Base-by-base conservation (phyloP, 2,888 invertebrate species). In the Cryptocephalus primarius region DNA sequence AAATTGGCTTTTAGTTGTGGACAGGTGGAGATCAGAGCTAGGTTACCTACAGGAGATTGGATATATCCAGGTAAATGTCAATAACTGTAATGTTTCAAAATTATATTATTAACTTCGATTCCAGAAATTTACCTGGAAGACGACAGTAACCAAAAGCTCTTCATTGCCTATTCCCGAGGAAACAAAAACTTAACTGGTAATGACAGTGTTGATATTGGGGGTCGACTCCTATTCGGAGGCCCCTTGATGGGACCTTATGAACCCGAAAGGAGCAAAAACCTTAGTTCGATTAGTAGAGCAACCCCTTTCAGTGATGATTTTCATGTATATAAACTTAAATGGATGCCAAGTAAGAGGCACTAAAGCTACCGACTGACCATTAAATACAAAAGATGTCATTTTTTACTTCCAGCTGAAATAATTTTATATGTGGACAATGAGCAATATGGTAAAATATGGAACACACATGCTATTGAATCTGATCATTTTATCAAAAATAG, bases 241-340 rank as follows among this genome's bases (percentile, higher is more conserved):
- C 72, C 74, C 0, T 62, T 75, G 9, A 62, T 73, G 60, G 65
- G 68, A 48, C 36, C 48, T 2, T 56, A 62, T 3, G 65, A 59
- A 52, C 54, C 53, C 9, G 12, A 41, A 39, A 40, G 49, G 39
- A 53, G 55, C 40, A 39, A 40, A 14, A 50, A 54, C 47, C 47
- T 60, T 32, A 46, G 47, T 38, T 49, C 55, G 2, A 44, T 44
- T 32, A 33, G 13, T 8, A 34, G 34, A 9, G 31, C 12, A 2
- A 52, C 45, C 1, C 53, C 62, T 1, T 78, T 79, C 76, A 76
- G 78, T 9, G 70, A 77, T 4, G 72, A 74, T 9, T 83, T 77
- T 63, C 86, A 87, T 56, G 69, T 69, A 1, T 88, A 79, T 61
- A 73, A 75, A 8, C 47, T 85, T 1, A 74, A 75, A 44, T 88